phyloP scores from a whole-genome alignment of 2,113 vertebrate species.

The Apodemus speciosus region DNA sequence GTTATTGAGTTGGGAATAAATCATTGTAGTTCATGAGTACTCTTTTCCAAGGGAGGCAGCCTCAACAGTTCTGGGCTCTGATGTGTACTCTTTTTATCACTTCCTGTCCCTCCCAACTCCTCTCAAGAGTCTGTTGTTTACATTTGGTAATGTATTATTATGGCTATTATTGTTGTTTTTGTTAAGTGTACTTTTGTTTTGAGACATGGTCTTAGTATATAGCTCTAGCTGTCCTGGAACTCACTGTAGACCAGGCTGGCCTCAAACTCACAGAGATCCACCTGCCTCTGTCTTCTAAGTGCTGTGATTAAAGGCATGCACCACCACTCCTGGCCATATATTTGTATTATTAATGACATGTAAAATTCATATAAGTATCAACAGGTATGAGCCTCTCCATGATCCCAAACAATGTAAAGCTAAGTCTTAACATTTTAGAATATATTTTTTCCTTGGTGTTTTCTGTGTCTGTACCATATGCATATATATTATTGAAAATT shows the following conservation, averaged over 20 bases:
- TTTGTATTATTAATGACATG: constrained; percentile 43
- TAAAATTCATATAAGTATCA: not conserved
- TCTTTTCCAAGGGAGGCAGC: not conserved
- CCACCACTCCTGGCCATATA: not conserved
- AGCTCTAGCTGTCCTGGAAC: not conserved
- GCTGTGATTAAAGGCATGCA: not conserved
- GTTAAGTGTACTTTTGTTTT: not conserved
- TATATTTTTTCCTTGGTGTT: not conserved
- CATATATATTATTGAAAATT: not conserved
- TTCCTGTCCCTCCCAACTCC: not conserved
- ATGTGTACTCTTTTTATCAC: not conserved
- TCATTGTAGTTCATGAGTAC: constrained; percentile 13
- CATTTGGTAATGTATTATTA: not conserved
- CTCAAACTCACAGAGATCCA: not conserved
- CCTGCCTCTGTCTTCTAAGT: not conserved
- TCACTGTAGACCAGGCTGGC: not conserved
- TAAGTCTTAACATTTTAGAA: not conserved
- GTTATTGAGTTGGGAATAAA: constrained; percentile 18
- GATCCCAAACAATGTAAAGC: not conserved
- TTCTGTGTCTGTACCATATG: not conserved
- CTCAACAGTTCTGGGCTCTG: not conserved
- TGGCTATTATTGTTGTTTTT: not conserved
- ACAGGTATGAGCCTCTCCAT: not conserved
- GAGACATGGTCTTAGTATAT: not conserved
- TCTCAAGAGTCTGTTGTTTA: not conserved